These are phyloP conservation scores for Rhodinocichla rosea DNA, from an alignment of 2,113 vertebrate species.

Conservation along the genomic window DNA sequence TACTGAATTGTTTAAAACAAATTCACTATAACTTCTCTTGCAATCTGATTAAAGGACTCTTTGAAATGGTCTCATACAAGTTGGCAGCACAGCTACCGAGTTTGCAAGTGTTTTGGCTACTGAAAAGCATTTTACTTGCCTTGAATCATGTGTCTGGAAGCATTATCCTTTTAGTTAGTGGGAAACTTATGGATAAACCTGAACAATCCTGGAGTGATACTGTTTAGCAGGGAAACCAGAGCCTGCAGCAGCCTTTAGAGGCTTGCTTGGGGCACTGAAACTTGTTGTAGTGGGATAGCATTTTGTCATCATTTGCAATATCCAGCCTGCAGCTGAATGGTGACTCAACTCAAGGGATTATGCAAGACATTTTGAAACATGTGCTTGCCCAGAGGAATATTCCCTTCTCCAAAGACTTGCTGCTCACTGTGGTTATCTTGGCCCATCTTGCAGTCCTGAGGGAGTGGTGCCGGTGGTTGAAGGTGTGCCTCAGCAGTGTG, in stretches of 20 bases:
- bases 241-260: not conserved
- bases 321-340: not conserved
- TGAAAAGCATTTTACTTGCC: not conserved
- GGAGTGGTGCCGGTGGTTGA: not conserved
- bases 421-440: not conserved
- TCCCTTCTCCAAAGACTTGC: not conserved
- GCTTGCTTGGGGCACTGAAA: rapidly evolving
- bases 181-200: not conserved
- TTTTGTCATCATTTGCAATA: not conserved
- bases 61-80: not conserved
- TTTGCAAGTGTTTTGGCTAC: not conserved
- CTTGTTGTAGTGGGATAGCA: not conserved
- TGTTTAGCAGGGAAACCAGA: not conserved
- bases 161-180: not conserved
- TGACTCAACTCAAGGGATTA: not conserved
- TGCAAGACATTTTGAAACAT: not conserved
- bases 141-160: not conserved
- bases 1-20: not conserved
- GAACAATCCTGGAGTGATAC: not conserved
- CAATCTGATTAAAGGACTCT: not conserved
- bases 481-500: not conserved
- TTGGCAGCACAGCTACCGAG: not conserved
- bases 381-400: not conserved
- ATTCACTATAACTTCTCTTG: not conserved
- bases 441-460: not conserved